Base-by-base conservation (phyloP, 1,140 invertebrate genomes). In the Calephelis nemesis region DNA sequence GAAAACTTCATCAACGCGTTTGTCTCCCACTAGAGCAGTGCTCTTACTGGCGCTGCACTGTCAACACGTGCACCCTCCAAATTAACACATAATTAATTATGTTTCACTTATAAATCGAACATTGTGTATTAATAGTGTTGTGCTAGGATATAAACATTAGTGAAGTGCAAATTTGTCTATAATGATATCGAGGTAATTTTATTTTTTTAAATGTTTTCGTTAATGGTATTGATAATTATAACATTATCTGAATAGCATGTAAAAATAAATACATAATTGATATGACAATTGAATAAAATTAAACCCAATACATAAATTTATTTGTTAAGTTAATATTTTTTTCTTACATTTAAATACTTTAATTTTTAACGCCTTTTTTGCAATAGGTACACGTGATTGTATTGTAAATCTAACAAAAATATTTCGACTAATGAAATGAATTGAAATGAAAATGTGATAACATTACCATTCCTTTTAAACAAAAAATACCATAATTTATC, bases 1-100 rank as follows among this genome's bases (percentile, higher is more conserved):
- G 74, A 70, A 85, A 82, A 76, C 77, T 86, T 84, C 83, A 68
- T 82, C 72, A 70, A 74, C 62, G 65, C 68, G 70, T 50, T 49
- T 66, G 49, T 67, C 10, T 30, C 49, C 64, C 49, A 58, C 67
- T 65, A 63, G 52, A 69, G 70, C 84, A 88, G 86, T 88, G 78
- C 76, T 73, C 62, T 69, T 73, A 72, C 71, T 71, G 77, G 70
- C 83, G 82, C 78, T 79, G 79, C 78, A 71, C 73, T 68, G 77
- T 54, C 68, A 79, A 76, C 83, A 84, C 86, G 85, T 70, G 69
- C 64, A 58, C 52, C 52, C 52, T 58, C 52, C 11, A 58, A 39
- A 10, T 12, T 58, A 6, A 39, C 19, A 2, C 9, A 58, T 30
- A 30, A 58, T 30, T 58, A 58, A 58, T 58, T 48, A 63, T 68